Conservation (phyloP, 2,888 invertebrate species). For the Dicyrtoma fusca region DNA sequence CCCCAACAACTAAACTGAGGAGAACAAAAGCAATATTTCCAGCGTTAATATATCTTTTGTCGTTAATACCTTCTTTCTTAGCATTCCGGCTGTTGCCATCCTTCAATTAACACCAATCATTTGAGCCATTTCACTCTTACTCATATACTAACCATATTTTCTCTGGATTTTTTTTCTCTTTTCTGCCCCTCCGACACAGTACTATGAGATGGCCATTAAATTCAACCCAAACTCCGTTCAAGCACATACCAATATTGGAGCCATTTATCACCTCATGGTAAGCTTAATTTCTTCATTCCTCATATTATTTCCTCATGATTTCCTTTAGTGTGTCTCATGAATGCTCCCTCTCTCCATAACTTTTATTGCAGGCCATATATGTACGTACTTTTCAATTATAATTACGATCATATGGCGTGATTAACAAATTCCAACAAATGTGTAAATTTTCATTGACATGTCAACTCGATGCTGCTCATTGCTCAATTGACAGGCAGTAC, state of each 20-base stretch:
- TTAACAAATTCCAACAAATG: too few relatives aligned
- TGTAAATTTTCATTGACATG: too few relatives aligned
- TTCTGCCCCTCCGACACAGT: constrained; percentile 33
- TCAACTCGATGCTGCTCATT: too few relatives aligned
- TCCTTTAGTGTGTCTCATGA: not conserved
- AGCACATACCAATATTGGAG: constrained; percentile 53
- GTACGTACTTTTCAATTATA: not conserved
- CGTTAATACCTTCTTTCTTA: constrained; percentile 20
- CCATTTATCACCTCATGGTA: constrained; percentile 55
- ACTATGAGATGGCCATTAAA: constrained; percentile 51
- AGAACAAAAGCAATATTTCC: constrained; percentile 26
- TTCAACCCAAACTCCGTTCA: constrained; percentile 51
- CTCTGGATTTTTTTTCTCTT: not conserved
- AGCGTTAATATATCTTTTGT: constrained; percentile 22
- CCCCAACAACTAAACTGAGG: not conserved
- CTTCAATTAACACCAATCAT: constrained; percentile 36
- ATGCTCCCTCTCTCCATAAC: not conserved
- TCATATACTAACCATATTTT: constrained; percentile 13
- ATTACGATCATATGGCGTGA: too few relatives aligned
- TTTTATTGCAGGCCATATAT: not conserved
- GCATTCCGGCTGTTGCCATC: not conserved
- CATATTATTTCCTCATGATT: not conserved
- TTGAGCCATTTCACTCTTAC: constrained; percentile 29
- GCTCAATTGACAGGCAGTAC: too few relatives aligned
- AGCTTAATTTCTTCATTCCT: constrained; percentile 26